Evolutionary conservation across 2,888 invertebrate species (phyloP).

Genomic region (Autographa pulchrina): DNA sequence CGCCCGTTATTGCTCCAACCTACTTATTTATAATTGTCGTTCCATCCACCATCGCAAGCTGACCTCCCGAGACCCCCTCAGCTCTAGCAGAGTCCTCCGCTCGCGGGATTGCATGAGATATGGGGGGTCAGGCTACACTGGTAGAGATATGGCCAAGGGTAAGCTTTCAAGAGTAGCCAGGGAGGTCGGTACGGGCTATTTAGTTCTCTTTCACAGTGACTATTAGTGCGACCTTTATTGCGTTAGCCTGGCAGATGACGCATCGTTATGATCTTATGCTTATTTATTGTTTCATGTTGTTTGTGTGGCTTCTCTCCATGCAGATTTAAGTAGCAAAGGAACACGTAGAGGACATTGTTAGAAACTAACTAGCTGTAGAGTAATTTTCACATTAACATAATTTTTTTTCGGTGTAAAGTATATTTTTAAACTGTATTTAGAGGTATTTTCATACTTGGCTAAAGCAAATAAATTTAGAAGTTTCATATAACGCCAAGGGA

Average conservation of each 20-base stretch:
- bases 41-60: slow-evolving; percentile 69
- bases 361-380: not conserved
- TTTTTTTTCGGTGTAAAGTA: no score
- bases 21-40: slow-evolving; percentile 88
- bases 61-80: slow-evolving; percentile 64
- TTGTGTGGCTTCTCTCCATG: slow-evolving; percentile 39
- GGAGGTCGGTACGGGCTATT: slow-evolving; percentile 86
- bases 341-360: not conserved
- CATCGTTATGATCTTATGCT: slow-evolving; percentile 53
- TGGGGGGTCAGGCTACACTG: slow-evolving; percentile 59
- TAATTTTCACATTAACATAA: not conserved
- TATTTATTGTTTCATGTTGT: slow-evolving; percentile 49
- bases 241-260: slow-evolving; percentile 69
- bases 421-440: no score
- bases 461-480: no score
- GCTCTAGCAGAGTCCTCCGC: slow-evolving; percentile 36
- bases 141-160: slow-evolving; percentile 67
- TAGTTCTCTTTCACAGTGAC: slow-evolving; percentile 84
- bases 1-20: slow-evolving; percentile 86
- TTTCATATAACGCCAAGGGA: no score
- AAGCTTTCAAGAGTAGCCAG: slow-evolving; percentile 74
- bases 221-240: slow-evolving; percentile 84
- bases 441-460: no score
- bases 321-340: slow-evolving; percentile 5
- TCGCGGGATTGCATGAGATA: slow-evolving; percentile 42